phyloP scores from a whole-genome alignment of 1,140 invertebrate species.

The Drosophila equinoxialis region DNA sequence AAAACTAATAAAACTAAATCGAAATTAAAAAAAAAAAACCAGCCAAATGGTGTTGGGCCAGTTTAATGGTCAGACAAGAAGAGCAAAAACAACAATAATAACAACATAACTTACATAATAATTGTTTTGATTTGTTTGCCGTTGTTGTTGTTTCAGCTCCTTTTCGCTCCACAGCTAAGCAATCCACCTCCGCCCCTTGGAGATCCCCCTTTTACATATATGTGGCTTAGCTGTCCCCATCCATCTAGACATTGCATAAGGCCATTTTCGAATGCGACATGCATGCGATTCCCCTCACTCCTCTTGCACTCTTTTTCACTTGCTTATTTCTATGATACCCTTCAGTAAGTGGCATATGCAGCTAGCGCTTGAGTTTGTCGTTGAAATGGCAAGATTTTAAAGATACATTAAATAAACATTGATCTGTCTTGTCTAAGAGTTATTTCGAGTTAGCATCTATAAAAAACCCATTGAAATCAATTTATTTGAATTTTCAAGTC shows the following conservation, averaged over 20 bases:
- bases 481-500: too few species aligned
- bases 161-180: slow-evolving; percentile 11
- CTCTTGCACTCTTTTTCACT: background rate
- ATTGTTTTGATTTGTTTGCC: slow-evolving; percentile 72
- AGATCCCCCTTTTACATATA: background rate
- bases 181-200: background rate
- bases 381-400: background rate
- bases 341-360: background rate
- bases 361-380: background rate
- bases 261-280: slow-evolving; percentile 70
- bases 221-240: background rate
- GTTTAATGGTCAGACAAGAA: slow-evolving; percentile 43
- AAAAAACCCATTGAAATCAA: too few species aligned
- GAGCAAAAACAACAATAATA: slow-evolving; percentile 24
- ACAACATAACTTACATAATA: slow-evolving; percentile 71
- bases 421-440: too few species aligned
- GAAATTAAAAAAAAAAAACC: slow-evolving; percentile 53
- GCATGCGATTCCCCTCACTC: slow-evolving; percentile 62
- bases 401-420: too few species aligned
- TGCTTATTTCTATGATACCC: background rate
- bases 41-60: slow-evolving; percentile 57
- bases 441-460: too few species aligned
- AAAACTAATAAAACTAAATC: slow-evolving; percentile 51
- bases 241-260: slow-evolving; percentile 58
- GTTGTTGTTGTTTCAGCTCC: slow-evolving; percentile 23